phyloP scores from a whole-genome alignment of 2,888 invertebrate genomes.

The Hirtodrosophila alboralis region DNA sequence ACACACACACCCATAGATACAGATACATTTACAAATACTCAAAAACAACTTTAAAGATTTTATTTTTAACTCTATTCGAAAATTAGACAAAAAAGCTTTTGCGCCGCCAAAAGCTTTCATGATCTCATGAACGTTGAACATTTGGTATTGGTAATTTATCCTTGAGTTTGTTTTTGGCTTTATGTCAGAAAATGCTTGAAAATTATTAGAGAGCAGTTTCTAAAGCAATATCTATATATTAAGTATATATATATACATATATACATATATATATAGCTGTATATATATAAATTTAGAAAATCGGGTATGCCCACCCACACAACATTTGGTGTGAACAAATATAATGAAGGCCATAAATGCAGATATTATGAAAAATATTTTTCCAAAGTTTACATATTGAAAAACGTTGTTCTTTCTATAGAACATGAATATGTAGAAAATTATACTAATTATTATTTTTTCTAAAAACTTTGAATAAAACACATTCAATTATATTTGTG shows the following conservation, averaged over 20 bases:
- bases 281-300: slow-evolving; percentile 6
- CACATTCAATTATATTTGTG: too few species aligned
- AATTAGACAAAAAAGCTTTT: slow-evolving; percentile 71
- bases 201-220: slow-evolving; percentile 55
- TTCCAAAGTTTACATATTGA: too few species aligned
- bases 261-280: slow-evolving; percentile 1
- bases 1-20: too few species aligned
- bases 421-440: too few species aligned
- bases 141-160: slow-evolving; percentile 66
- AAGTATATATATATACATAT: slow-evolving; percentile 8
- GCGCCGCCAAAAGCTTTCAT: slow-evolving; percentile 54
- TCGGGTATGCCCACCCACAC: slow-evolving; percentile 49
- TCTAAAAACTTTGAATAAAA: too few species aligned
- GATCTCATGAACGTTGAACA: slow-evolving; percentile 57
- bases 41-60: slow-evolving; percentile 49
- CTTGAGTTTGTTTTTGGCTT: slow-evolving; percentile 70
- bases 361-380: slow-evolving; percentile 36
- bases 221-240: slow-evolving; percentile 25
- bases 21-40: slow-evolving; percentile 16
- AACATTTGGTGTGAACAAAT: slow-evolving; percentile 10
- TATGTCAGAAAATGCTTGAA: slow-evolving; percentile 50
- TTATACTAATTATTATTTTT: too few species aligned
- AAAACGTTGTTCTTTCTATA: too few species aligned
- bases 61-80: slow-evolving; percentile 72
- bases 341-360: slow-evolving; percentile 28